Base-by-base conservation (phyloP, 1,140 invertebrate species). In the Diachasmimorpha longicaudata region DNA sequence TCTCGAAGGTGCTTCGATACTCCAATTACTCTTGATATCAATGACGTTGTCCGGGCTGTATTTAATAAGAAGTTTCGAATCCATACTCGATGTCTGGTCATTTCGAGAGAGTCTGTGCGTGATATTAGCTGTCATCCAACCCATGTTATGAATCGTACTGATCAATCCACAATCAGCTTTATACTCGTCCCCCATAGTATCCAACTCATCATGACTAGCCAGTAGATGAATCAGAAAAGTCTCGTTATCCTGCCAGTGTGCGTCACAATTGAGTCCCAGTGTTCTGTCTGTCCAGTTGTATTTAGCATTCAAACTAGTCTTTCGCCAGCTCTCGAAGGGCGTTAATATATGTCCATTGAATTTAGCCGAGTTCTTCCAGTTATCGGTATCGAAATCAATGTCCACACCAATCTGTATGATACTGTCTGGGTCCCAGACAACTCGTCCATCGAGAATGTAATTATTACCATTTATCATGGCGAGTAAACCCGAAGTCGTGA, bases 271-370 rank as follows among this genome's bases (percentile, higher is more conserved):
- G 0, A 85, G 78, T 13, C 73, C 68, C 4, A 91, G 81, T 70
- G 83, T 85, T 31, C 85, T 83, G 0, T 79, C 79, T 1, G 77
- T 79, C 77, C 90, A 90, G 19, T 82, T 67, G 72, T 88, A 90
- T 46, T 90, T 91, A 52, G 91, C 85, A 78, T 91, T 90, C 0
- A 95, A 86, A 19, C 91, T 92, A 19, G 93, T 94, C 44, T 91
- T 91, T 70, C 88, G 91, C 93, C 94, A 95, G n/a, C 92, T 91
- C 4, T 91, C 87, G 79, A 95, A 94, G 0, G 94, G 94, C 0
- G 94, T 95, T 0, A 91, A 85, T 10, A 95, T 79, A 72, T 92
- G 91, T 5, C 87, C 88, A 48, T 89, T 86, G 23, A 91, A 75
- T 70, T 86, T 86, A 4, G 90, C 73, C 4, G 79, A 78, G 0